These are phyloP conservation scores for Corbicula japonica DNA, from an alignment of 2,888 invertebrate species.

Conservation along the genomic window DNA sequence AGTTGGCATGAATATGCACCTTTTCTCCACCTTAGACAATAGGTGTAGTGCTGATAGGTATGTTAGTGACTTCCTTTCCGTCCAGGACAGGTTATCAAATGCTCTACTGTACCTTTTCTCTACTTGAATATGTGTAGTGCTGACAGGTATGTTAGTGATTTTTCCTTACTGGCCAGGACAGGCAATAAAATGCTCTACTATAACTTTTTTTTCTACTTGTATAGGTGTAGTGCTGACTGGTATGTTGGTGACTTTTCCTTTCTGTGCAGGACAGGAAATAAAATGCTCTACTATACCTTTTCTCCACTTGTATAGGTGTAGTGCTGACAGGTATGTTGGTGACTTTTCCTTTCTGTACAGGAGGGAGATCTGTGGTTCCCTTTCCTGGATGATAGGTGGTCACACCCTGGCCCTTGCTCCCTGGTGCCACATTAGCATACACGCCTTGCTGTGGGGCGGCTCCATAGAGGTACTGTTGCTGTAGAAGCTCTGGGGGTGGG, in stretches of 20 bases:
- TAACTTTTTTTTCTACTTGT: slow-evolving; percentile 73
- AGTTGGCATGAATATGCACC: no score
- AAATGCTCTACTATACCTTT: no score
- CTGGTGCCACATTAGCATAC: slow-evolving; percentile 68
- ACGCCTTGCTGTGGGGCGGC: slow-evolving; percentile 80
- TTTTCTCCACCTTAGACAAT: slow-evolving; percentile 74
- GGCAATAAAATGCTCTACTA: no score
- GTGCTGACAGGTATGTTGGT: slow-evolving; percentile 75
- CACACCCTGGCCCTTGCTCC: slow-evolving; percentile 59
- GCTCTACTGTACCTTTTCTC: background rate
- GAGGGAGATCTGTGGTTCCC: slow-evolving; percentile 71
- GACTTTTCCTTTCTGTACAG: slow-evolving; percentile 75
- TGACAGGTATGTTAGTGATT: slow-evolving; percentile 72
- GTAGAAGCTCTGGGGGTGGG: slow-evolving; percentile 81
- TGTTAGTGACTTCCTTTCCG: slow-evolving; percentile 74
- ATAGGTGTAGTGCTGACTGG: slow-evolving; percentile 76
- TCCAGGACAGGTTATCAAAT: no score
- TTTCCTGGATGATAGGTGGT: slow-evolving; percentile 78
- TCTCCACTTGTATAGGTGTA: slow-evolving; percentile 76
- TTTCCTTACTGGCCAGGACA: slow-evolving; percentile 76
- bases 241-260: slow-evolving; percentile 70
- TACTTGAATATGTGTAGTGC: slow-evolving; percentile 65
- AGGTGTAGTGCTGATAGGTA: slow-evolving; percentile 77
- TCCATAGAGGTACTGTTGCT: slow-evolving; percentile 83
- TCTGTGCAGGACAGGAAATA: no score